Evolutionary conservation across 1,140 invertebrate species (phyloP).

Genomic region (Drosophila bocki): DNA sequence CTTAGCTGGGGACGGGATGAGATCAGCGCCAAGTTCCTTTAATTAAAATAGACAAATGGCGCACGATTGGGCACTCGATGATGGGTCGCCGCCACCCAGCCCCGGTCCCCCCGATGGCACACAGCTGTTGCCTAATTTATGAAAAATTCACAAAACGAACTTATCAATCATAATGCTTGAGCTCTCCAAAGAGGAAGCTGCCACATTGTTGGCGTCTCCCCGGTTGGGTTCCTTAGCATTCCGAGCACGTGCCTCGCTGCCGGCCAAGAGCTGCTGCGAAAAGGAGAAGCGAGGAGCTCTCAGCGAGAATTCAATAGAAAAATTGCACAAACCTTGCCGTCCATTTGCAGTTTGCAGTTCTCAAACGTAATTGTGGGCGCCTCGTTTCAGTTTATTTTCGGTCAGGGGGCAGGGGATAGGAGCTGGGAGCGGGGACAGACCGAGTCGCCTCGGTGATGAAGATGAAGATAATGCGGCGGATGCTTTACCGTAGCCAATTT

Average conservation of each 20-base stretch:
- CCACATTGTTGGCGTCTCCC: slow-evolving; percentile 56
- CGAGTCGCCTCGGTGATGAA: slow-evolving; percentile 60
- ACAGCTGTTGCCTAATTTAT: slow-evolving; percentile 79
- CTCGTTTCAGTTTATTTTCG: slow-evolving; percentile 57
- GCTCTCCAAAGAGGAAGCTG: slow-evolving; percentile 37
- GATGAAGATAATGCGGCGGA: slow-evolving; percentile 80
- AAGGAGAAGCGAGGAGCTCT: slow-evolving; percentile 16
- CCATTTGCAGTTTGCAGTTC: slow-evolving; percentile 69
- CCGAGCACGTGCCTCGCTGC: slow-evolving; percentile 69
- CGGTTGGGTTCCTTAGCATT: slow-evolving; percentile 50
- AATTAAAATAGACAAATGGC: slow-evolving; percentile 84
- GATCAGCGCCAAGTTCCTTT: slow-evolving; percentile 61
- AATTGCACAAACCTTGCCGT: slow-evolving; percentile 64
- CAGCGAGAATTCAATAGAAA: slow-evolving; percentile 76
- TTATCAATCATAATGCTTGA: slow-evolving; percentile 80
- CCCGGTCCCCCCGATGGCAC: slow-evolving; percentile 1
- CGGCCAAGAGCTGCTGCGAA: slow-evolving; percentile 41
- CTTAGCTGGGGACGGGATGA: slow-evolving; percentile 5
- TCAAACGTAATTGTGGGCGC: slow-evolving; percentile 72
- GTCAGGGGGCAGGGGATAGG: slow-evolving; percentile 5
- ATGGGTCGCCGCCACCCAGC: slow-evolving; percentile 21
- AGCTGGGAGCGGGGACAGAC: neutral
- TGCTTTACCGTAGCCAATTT: slow-evolving; percentile 79
- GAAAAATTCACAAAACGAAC: slow-evolving; percentile 83
- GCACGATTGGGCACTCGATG: slow-evolving; percentile 78